These are phyloP conservation scores for Lacanobia oleracea DNA, from an alignment of 2,888 invertebrate genomes.

Conservation along the genomic window DNA sequence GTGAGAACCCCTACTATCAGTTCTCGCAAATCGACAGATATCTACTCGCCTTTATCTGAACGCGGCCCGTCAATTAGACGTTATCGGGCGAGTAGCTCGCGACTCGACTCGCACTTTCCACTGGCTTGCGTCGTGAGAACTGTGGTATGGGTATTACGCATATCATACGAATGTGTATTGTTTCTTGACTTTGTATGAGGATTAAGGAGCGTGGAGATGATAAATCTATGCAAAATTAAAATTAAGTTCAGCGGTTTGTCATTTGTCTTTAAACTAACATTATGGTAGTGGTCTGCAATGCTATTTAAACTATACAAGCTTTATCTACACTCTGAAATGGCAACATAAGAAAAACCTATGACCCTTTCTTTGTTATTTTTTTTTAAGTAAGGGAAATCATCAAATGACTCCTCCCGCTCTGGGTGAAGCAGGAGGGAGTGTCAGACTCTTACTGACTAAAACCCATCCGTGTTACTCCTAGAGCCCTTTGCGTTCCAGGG, in stretches of 20 bases:
- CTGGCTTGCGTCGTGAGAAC: constrained; percentile 51
- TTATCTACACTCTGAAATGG: too few species aligned
- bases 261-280: too few species aligned
- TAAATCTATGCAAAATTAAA: not conserved
- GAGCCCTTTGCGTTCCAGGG: too few species aligned
- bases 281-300: too few species aligned
- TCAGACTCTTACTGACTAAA: too few species aligned
- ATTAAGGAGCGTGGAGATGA: not conserved
- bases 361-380: too few species aligned
- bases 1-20: constrained; percentile 66
- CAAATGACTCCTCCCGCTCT: too few species aligned
- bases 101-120: constrained; percentile 62
- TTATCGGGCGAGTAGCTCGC: constrained; percentile 56
- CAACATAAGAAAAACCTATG: too few species aligned
- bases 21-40: constrained; percentile 66
- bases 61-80: constrained; percentile 61
- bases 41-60: constrained; percentile 53
- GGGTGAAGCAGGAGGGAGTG: too few species aligned
- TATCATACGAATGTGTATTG: constrained; percentile 25
- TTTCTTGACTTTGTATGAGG: constrained; percentile 12
- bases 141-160: constrained; percentile 47
- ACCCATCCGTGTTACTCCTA: too few species aligned
- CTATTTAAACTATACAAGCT: too few species aligned
- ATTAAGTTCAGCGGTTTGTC: not conserved
- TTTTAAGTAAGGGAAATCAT: too few species aligned